phyloP scores from a whole-genome alignment of 2,113 vertebrate species.

The Barbus barbus region DNA sequence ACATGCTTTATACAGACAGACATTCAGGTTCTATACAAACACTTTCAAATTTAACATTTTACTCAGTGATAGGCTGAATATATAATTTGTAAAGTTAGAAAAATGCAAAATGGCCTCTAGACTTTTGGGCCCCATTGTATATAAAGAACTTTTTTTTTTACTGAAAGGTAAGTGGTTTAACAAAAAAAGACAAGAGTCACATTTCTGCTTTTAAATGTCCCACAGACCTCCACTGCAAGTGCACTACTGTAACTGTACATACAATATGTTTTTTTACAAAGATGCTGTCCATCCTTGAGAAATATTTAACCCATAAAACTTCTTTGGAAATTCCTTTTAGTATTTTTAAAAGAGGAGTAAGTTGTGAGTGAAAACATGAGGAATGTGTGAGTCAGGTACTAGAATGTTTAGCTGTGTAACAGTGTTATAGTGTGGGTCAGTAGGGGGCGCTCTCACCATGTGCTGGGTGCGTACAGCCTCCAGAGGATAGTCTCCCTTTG shows the following conservation, averaged over 20 bases:
- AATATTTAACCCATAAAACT: not conserved
- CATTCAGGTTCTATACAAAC: not conserved
- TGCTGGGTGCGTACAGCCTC: constrained; percentile 98
- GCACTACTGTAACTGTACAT: too few relatives aligned
- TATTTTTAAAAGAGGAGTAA: not conserved
- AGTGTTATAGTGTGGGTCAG: not conserved
- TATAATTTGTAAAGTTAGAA: not conserved
- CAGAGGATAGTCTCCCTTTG: constrained; percentile 97
- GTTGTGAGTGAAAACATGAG: not conserved
- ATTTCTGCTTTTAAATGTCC: too few relatives aligned
- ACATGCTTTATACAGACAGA: not conserved
- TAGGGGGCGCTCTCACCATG: constrained; percentile 79
- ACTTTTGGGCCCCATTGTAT: too few relatives aligned
- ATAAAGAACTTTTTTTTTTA: too few relatives aligned
- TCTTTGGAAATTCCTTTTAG: not conserved
- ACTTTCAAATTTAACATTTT: not conserved
- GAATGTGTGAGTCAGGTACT: not conserved
- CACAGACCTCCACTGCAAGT: too few relatives aligned
- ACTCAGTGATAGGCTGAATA: not conserved
- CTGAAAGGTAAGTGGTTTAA: too few relatives aligned
- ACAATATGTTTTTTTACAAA: not conserved
- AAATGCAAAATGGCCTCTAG: too few relatives aligned
- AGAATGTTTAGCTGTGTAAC: not conserved
- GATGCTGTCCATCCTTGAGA: not conserved
- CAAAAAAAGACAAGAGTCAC: too few relatives aligned